These are phyloP conservation scores for Lysiphlebus fabarum DNA, from an alignment of 1,140 invertebrate species.

Conservation along the genomic window DNA sequence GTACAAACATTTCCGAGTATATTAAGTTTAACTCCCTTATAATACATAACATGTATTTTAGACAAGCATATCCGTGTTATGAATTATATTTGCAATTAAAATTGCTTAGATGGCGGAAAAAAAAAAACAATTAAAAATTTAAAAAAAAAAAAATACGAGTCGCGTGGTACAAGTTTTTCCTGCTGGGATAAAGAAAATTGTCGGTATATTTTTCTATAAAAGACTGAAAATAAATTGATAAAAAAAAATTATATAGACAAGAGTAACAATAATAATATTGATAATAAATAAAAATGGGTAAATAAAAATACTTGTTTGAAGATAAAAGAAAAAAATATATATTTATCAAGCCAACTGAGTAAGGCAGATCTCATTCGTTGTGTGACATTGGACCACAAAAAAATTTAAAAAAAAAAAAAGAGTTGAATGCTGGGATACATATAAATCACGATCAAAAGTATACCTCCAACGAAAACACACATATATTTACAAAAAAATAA, in stretches of 20 bases:
- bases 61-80: conserved; percentile 23
- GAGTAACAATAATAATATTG: too few species aligned
- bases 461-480: conserved; percentile 2
- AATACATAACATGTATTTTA: conserved; percentile 10
- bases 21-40: too few species aligned
- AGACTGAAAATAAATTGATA: too few species aligned
- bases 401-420: conserved; percentile 26
- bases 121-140: too few species aligned
- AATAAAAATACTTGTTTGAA: too few species aligned
- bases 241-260: too few species aligned
- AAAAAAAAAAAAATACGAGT: too few species aligned
- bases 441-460: conserved; percentile 38
- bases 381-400: conserved; percentile 25
- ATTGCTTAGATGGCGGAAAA: conserved; percentile 24
- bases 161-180: too few species aligned
- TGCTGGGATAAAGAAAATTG: conserved; percentile 7
- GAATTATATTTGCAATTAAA: conserved; percentile 32
- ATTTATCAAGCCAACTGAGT: too few species aligned
- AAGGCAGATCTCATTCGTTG: conserved; percentile 16
- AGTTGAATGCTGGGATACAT: conserved; percentile 27
- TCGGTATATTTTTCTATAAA: background rate
- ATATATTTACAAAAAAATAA: background rate
- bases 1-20: too few species aligned
- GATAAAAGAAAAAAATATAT: too few species aligned
- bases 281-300: too few species aligned